phyloP scores from a whole-genome alignment of 2,113 vertebrate species.

The Romanogobio albipinnatus region DNA sequence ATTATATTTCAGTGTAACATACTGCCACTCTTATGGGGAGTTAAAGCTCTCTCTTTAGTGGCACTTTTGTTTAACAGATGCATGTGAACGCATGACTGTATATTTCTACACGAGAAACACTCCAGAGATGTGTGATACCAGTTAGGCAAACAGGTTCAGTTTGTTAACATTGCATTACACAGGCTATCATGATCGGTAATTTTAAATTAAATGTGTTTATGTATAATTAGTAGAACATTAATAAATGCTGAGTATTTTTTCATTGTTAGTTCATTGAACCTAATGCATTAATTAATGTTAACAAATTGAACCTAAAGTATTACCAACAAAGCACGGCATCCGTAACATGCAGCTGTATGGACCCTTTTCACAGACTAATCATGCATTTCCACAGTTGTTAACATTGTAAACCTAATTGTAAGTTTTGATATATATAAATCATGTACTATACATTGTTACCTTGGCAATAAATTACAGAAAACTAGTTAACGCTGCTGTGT shows the following conservation, averaged over 20 bases:
- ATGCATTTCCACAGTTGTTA: not conserved
- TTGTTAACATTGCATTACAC: not conserved
- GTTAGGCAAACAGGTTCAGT: not conserved
- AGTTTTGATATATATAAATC: not conserved
- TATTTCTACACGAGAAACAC: not conserved
- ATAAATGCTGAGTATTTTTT: not conserved
- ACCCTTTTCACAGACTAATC: not conserved
- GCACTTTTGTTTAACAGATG: not conserved
- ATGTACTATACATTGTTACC: not conserved
- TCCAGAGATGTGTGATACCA: not conserved
- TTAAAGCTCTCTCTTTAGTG: not conserved
- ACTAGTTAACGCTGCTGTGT: too few relatives aligned
- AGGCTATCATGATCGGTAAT: not conserved
- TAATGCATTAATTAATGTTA: not conserved
- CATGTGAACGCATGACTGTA: slow-evolving; percentile 4
- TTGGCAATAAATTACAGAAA: not conserved
- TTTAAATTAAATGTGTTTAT: not conserved
- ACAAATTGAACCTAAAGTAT: not conserved
- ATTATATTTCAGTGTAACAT: not conserved
- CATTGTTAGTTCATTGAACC: not conserved
- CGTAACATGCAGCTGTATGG: not conserved
- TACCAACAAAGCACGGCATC: not conserved
- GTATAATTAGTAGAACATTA: not conserved
- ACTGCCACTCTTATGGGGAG: not conserved
- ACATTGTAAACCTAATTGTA: not conserved